Conservation (phyloP, 2,888 invertebrate genomes). For the Corythucha ciliata region DNA sequence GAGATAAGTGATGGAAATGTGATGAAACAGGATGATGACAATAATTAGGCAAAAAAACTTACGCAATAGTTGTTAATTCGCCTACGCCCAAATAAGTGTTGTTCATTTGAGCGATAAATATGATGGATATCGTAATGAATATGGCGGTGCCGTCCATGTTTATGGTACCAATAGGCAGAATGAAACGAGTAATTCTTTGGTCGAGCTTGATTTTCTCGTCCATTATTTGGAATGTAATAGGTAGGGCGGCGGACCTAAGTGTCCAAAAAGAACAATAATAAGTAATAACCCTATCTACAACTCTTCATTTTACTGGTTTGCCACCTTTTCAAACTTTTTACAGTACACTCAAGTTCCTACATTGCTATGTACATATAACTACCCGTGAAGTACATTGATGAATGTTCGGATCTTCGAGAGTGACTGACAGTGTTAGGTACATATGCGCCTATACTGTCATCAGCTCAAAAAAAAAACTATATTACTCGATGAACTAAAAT, state of each 20-base stretch:
- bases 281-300: no score
- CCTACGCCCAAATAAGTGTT: slow-evolving; percentile 68
- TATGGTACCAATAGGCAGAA: slow-evolving; percentile 82
- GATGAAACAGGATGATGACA: not conserved
- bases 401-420: no score
- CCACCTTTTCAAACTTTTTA: no score
- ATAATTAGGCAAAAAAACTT: slow-evolving; percentile 39
- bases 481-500: no score
- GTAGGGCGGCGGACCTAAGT: slow-evolving; percentile 75
- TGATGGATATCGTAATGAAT: slow-evolving; percentile 77
- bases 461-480: no score
- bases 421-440: no score
- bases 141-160: slow-evolving; percentile 89
- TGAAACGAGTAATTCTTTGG: slow-evolving; percentile 73
- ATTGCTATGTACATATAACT: no score
- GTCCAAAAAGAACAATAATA: no score
- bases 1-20: not conserved
- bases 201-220: slow-evolving; percentile 74
- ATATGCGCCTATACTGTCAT: no score
- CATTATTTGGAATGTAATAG: slow-evolving; percentile 77
- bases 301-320: no score
- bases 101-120: slow-evolving; percentile 83
- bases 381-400: no score
- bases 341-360: no score
- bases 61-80: slow-evolving; percentile 81